These are phyloP conservation scores for Papilio xuthus DNA, from an alignment of 1,140 invertebrate genomes.

Conservation along the genomic window DNA sequence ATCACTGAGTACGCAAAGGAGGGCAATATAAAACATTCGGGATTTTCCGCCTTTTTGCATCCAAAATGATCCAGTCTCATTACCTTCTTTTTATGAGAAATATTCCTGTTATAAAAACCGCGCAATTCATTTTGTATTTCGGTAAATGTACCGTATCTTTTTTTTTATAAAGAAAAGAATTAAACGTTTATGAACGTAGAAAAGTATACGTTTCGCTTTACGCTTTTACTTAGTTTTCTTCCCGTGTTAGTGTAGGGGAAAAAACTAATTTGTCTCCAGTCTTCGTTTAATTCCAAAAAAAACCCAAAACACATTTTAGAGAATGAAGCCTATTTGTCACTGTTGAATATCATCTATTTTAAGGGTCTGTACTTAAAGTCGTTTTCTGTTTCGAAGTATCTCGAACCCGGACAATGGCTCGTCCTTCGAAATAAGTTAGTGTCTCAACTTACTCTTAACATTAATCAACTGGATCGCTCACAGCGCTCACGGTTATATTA, in stretches of 20 bases:
- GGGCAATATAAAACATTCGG: slow-evolving; percentile 54
- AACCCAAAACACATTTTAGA: slow-evolving; percentile 50
- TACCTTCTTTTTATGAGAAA: slow-evolving; percentile 50
- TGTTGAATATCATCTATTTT: slow-evolving; percentile 54
- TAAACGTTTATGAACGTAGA: slow-evolving; percentile 31
- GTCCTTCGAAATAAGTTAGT: slow-evolving; percentile 69
- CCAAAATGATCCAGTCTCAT: slow-evolving; percentile 53
- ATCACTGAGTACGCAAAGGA: slow-evolving; percentile 7
- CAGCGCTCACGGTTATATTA: slow-evolving; percentile 44
- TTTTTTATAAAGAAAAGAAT: slow-evolving; percentile 18
- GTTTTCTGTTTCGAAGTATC: slow-evolving; percentile 59
- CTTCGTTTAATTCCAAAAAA: slow-evolving; percentile 32
- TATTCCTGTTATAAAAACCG: slow-evolving; percentile 39
- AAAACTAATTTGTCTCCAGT: slow-evolving; percentile 36
- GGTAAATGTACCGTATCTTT: slow-evolving; percentile 24
- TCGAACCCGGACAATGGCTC: slow-evolving; percentile 59
- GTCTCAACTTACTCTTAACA: slow-evolving; percentile 56
- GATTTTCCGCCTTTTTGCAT: slow-evolving; percentile 50
- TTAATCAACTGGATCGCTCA: slow-evolving; percentile 65
- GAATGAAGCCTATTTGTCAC: slow-evolving; percentile 54
- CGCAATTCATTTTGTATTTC: slow-evolving; percentile 36
- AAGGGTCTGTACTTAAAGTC: slow-evolving; percentile 52
- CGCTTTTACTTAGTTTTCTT: slow-evolving; percentile 3
- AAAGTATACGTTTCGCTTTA: slow-evolving; percentile 14
- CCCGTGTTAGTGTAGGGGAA: background rate